These are phyloP conservation scores for Tokudaia tokunoshimensis DNA, from an alignment of 2,797 vertebrate genomes.

Conservation along the genomic window DNA sequence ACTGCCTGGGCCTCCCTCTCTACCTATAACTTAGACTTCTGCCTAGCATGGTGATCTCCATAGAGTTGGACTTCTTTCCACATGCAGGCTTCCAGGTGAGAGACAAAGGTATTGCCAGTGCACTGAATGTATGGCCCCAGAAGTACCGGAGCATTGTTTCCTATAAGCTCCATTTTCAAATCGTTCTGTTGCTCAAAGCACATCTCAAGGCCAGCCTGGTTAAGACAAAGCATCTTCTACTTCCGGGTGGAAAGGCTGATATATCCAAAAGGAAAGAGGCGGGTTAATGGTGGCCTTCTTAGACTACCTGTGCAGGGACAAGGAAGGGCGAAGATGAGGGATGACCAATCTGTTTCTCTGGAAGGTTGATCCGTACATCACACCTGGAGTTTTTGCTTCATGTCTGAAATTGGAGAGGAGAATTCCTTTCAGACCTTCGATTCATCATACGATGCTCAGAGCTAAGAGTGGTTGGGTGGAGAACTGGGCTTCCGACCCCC, in stretches of 20 bases:
- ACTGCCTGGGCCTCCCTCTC: background rate
- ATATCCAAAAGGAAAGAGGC: background rate
- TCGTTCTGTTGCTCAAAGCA: constrained; percentile 13
- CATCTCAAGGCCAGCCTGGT: constrained; percentile 12
- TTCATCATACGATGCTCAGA: background rate
- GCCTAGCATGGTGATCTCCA: background rate
- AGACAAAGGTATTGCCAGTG: background rate
- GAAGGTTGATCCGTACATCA: background rate
- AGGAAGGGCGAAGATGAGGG: background rate
- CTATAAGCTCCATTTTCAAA: background rate
- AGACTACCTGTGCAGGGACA: background rate
- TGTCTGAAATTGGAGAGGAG: constrained; percentile 39
- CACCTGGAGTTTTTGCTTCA: background rate
- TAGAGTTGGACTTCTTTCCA: background rate
- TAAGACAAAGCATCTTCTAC: background rate
- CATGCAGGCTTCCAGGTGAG: background rate
- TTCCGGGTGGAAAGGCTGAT: background rate
- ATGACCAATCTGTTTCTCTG: background rate
- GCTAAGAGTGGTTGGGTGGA: background rate
- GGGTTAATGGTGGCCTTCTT: background rate
- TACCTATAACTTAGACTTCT: background rate
- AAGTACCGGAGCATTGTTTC: background rate
- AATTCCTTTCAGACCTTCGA: background rate
- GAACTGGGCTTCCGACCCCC: background rate
- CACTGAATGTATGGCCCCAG: background rate